Evolutionary conservation across 2,888 invertebrate genomes (phyloP), one percentile per base, ranked within the genome.

Genomic region (Neuroscelio doddi): DNA sequence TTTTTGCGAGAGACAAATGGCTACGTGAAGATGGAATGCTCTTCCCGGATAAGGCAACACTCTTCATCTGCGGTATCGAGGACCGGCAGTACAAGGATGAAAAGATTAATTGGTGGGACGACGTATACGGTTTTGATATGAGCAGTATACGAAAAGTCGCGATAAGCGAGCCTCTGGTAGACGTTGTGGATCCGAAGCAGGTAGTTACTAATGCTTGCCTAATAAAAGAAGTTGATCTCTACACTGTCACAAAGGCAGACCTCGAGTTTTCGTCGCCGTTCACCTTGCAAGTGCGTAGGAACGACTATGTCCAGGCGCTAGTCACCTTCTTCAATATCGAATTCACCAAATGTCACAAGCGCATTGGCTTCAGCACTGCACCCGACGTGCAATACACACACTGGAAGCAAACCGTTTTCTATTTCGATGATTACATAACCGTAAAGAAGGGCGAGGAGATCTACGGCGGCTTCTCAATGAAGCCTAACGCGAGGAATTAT

Each of bases 71-170:
- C 66, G 94, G 93, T 15, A 95, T 95, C 61, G 95, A 96, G 85
- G 99, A 99, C 85, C 90, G 98, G 14, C 98, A 99, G 86, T 99
- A 99, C 87, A 99, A 99, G 86, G 98, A 99, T 81, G 98, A 99
- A 86, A 99, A 99, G 86, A 99, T 99, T 75, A 98, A 99, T 87
- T 99, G 98, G 98, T 99, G 99, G 99, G 97, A 98, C 80, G 96
- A 96, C 86, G 99, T 99, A 1, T 99, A 99, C 80, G 99, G 99
- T 45, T 99, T 99, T 82, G 96, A 99, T 85, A 99, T 99, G 99
- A 96, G 96, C 75, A 96, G 96, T 74, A 98, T 99, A 82, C 89
- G 98, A 50, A 95, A 97, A 86, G 96, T 98, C 64, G 99, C 99
- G 12, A 97, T 99, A 71, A 94, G 95, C 29, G 99, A 99, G 86